Conservation (phyloP, 2,888 invertebrate genomes). For the Mayetiola destructor region DNA sequence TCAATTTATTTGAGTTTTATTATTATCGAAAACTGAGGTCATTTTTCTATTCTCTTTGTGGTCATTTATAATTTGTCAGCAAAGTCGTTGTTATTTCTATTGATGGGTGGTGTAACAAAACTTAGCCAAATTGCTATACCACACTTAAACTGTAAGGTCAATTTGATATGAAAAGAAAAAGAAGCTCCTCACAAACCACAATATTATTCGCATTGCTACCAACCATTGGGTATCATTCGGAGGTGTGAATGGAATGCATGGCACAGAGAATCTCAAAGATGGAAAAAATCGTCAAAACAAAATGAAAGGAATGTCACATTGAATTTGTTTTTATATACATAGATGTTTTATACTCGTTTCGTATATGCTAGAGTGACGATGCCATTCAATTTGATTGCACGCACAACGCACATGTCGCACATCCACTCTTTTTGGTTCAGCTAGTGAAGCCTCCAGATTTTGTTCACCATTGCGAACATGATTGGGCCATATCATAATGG, state of each 20-base stretch:
- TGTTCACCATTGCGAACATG: neutral
- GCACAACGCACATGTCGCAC: neutral
- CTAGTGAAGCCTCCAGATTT: neutral
- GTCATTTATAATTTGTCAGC: conserved; percentile 4
- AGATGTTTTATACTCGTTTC: too few species aligned
- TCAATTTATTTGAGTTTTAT: neutral
- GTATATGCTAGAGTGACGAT: too few species aligned
- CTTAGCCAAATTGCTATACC: too few species aligned
- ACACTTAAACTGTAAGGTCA: neutral
- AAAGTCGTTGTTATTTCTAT: neutral
- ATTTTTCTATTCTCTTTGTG: conserved; percentile 5
- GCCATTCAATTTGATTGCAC: neutral
- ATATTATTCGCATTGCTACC: too few species aligned
- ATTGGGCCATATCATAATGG: conserved; percentile 9
- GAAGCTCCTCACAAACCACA: neutral
- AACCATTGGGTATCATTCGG: too few species aligned
- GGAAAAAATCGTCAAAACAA: neutral
- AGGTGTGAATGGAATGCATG: too few species aligned
- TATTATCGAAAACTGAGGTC: conserved; percentile 2
- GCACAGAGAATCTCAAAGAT: too few species aligned
- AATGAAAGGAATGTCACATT: neutral
- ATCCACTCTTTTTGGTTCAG: neutral
- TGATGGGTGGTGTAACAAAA: too few species aligned
- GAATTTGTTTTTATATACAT: neutral
- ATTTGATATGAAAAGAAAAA: conserved; percentile 1